Conservation (phyloP, 2,797 vertebrate species). For the Enteromius treurensis region DNA sequence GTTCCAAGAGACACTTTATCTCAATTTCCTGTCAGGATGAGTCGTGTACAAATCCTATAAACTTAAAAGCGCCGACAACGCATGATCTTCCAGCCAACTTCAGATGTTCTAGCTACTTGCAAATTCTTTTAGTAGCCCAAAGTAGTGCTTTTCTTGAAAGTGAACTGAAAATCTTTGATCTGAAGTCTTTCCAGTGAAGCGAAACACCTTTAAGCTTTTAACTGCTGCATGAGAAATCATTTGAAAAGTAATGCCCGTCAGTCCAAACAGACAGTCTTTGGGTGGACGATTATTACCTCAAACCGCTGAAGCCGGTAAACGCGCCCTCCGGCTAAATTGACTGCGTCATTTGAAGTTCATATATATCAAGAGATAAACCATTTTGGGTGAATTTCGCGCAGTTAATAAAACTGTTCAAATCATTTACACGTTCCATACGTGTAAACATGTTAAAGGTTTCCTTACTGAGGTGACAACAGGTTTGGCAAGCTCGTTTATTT, state of each 20-base stretch:
- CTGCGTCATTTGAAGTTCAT: neutral
- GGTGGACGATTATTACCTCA: neutral
- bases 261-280: neutral
- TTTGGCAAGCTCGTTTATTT: no score
- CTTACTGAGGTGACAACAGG: neutral
- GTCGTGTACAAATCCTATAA: neutral
- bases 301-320: neutral
- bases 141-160: neutral
- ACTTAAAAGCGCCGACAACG: neutral
- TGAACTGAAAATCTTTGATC: neutral
- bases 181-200: neutral
- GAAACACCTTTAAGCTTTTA: neutral
- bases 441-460: neutral
- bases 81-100: neutral
- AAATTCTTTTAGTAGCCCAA: neutral
- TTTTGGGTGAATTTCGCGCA: neutral
- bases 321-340: neutral
- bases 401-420: neutral
- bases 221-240: neutral
- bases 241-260: neutral
- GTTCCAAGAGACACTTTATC: neutral
- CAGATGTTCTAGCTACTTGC: neutral
- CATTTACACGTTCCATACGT: neutral
- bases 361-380: neutral
- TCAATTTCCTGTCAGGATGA: neutral